phyloP scores from a whole-genome alignment of 1,140 invertebrate genomes.

The Monomorium pharaonis region DNA sequence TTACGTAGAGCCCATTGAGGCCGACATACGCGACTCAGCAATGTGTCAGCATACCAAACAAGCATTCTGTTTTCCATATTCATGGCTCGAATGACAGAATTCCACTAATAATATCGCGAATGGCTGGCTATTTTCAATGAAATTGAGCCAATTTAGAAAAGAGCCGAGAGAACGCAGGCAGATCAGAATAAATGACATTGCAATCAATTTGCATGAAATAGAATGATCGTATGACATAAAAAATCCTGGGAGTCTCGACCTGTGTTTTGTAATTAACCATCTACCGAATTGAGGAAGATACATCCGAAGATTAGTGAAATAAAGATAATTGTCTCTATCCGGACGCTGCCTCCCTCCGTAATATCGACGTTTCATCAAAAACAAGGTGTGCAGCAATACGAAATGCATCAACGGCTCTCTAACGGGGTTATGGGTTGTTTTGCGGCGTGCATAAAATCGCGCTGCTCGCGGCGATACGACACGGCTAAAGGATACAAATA shows the following conservation, averaged over 20 bases:
- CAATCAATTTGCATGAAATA: background rate
- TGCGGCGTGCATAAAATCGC: slow-evolving; percentile 17
- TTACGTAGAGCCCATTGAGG: slow-evolving; percentile 37
- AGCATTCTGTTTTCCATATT: slow-evolving; percentile 44
- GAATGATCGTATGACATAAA: background rate
- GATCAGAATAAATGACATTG: background rate
- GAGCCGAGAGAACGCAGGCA: background rate
- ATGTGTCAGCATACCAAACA: slow-evolving; percentile 47
- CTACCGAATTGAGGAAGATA: background rate
- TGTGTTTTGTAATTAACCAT: background rate
- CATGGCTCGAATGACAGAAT: slow-evolving; percentile 7
- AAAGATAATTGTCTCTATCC: background rate
- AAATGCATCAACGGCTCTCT: background rate
- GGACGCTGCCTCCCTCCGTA: background rate
- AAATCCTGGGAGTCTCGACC: background rate
- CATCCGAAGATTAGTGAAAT: background rate
- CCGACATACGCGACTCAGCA: slow-evolving; percentile 28
- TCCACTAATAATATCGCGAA: slow-evolving; percentile 11
- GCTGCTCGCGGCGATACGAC: background rate
- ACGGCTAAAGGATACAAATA: background rate
- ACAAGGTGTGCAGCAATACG: background rate
- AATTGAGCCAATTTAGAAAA: background rate
- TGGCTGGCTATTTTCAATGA: background rate
- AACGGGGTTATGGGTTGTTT: slow-evolving; percentile 44
- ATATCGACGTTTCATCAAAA: background rate